Percentiles rank a stretch among this genome's conserved stretches.
Evolutionary conservation across 2,113 vertebrate species (phyloP).

Genomic region (Xiphophorus couchianus): DNA sequence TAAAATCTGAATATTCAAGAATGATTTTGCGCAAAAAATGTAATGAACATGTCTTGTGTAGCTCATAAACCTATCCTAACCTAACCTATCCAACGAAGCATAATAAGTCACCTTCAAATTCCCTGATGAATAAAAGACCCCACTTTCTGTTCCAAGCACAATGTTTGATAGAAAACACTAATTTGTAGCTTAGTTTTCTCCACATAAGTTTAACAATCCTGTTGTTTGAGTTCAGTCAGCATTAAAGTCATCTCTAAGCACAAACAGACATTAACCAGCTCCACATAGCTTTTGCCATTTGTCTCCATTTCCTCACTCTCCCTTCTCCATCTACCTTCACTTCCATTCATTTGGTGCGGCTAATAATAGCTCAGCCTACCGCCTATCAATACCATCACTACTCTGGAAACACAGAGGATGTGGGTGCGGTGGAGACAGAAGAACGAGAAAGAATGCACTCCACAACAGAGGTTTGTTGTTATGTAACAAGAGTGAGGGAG

Average conservation of each 20-base stretch:
- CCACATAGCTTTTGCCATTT: constrained; percentile 46
- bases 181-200: constrained; percentile 18
- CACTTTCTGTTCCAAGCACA: constrained; percentile 7
- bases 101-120: neutral
- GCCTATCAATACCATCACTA: constrained; percentile 75
- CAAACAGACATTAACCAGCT: constrained; percentile 59
- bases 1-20: no score
- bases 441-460: constrained; percentile 58
- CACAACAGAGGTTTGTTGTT: constrained; percentile 41
- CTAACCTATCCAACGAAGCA: no score
- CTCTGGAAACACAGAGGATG: constrained; percentile 63
- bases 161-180: constrained; percentile 10
- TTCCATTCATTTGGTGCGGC: constrained; percentile 68
- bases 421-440: constrained; percentile 52
- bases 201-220: constrained; percentile 36
- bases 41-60: no score
- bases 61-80: no score
- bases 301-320: constrained; percentile 34
- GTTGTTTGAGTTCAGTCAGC: constrained; percentile 62
- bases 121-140: neutral
- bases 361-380: constrained; percentile 72
- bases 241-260: constrained; percentile 55
- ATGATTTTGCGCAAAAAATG: no score
- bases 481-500: constrained; percentile 38
- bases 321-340: constrained; percentile 46